Conservation (phyloP, 1,140 invertebrate species). For the Nixonia krombeini region DNA sequence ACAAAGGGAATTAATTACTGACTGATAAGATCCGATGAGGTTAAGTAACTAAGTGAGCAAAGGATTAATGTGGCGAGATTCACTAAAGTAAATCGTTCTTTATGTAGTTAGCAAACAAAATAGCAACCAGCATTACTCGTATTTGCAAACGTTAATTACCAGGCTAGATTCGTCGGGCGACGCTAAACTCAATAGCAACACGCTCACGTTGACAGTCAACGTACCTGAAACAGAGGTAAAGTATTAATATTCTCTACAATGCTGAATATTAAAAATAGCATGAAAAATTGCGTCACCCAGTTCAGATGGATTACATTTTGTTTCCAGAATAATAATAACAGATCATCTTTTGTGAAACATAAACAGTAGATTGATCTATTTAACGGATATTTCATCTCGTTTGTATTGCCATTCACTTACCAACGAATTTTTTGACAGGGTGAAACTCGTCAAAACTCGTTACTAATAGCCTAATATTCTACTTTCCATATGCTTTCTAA, state of each 20-base stretch:
- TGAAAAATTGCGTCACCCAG: slow-evolving; percentile 23
- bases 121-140: not conserved
- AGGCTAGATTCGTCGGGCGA: slow-evolving; percentile 95
- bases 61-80: no score
- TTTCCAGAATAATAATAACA: no score
- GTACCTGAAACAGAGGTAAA: slow-evolving; percentile 79
- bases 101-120: slow-evolving; percentile 10
- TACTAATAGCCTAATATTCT: slow-evolving; percentile 12
- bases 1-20: no score
- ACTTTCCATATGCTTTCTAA: slow-evolving; percentile 25
- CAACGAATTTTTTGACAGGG: no score
- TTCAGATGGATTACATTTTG: slow-evolving; percentile 3
- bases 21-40: no score
- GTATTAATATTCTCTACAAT: slow-evolving; percentile 20
- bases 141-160: slow-evolving; percentile 76
- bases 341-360: no score
- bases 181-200: slow-evolving; percentile 90
- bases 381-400: no score
- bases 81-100: slow-evolving; percentile 22
- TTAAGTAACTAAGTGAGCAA: no score
- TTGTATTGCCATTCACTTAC: no score
- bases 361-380: no score
- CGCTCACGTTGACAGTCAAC: slow-evolving; percentile 92
- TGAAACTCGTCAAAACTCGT: no score
- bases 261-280: slow-evolving; percentile 12